Evolutionary conservation across 2,113 vertebrate species (phyloP), one percentile per base, ranked within the genome.

Genomic region (Cinclus mexicanus): DNA sequence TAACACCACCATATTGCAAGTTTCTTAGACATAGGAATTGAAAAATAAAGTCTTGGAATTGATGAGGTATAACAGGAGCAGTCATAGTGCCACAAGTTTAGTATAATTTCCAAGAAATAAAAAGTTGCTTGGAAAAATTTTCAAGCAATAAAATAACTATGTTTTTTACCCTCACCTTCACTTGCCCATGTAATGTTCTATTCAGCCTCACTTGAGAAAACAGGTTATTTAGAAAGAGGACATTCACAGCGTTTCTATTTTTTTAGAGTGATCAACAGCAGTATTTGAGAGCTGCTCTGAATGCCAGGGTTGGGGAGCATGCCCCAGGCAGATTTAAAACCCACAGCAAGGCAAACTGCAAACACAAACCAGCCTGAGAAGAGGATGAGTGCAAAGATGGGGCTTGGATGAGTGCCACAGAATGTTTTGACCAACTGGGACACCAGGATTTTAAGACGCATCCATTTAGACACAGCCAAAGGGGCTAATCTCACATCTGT

Each of bases 401-500:
- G 59, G 24, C 35, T 86, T 93, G 93, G 83, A 90, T 0, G 5
- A 25, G 47, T 5, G 68, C 68, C 80, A 77, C 63, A 33, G 55
- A 50, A 83, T 75, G 29, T 90, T 92, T 80, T 71, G 71, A 96
- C 26, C 93, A 92, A 92, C 76, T 59, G 60, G 64, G 86, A 88
- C 69, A 86, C 52, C 47, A 61, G 52, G 47, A 83, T 93, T 94
- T 94, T 39, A 94, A 74, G 96, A 92, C 0, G 0, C 44, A 87
- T 90, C 80, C 91, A 78, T 87, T 95, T 28, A 90, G 71, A 87
- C 39, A 89, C 83, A 90, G 95, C 79, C 88, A 94, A 94, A 90
- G 93, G 86, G 89, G 76, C 94, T 93, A 94, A 95, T 92, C 83
- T 95, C 89, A 78, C 95, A 96, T 92, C 95, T 95, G 96, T 90